phyloP scores from a whole-genome alignment of 2,888 invertebrate genomes.

The Brachynemurus nebulosus region DNA sequence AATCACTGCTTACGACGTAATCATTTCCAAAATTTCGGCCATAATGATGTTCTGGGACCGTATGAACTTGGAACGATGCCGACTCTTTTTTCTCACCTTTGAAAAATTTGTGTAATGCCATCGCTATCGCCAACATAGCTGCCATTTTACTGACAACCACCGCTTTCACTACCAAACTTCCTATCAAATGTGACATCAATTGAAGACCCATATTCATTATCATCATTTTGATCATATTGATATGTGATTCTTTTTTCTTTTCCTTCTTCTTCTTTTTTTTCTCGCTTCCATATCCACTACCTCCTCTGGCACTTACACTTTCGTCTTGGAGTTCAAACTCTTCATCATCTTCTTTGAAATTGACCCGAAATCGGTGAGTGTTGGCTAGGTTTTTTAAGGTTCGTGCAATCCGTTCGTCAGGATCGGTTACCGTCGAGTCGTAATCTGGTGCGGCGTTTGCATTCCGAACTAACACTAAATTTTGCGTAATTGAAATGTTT shows the following conservation, averaged over 20 bases:
- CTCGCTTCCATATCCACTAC: conserved; percentile 13
- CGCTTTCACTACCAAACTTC: conserved; percentile 58
- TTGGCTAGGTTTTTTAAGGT: conserved; percentile 46
- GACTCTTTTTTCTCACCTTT: conserved; percentile 46
- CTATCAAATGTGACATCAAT: conserved; percentile 49
- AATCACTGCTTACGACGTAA: too few relatives aligned
- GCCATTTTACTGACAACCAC: conserved; percentile 60
- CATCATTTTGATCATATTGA: conserved; percentile 25
- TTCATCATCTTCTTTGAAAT: conserved; percentile 30
- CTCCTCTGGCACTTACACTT: conserved; percentile 13
- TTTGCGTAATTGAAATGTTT: conserved; percentile 27
- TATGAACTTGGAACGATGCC: conserved; percentile 50
- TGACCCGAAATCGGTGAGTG: conserved; percentile 49
- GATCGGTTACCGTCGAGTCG: conserved; percentile 14
- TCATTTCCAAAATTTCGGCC: conserved; percentile 16
- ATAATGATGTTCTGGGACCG: conserved; percentile 40
- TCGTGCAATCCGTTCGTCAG: conserved; percentile 30
- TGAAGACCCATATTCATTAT: conserved; percentile 28
- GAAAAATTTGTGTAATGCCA: conserved; percentile 58
- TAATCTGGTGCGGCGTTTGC: conserved; percentile 12
- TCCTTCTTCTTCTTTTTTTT: conserved; percentile 18
- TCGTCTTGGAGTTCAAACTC: conserved; percentile 13
- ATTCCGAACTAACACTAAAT: conserved; percentile 17
- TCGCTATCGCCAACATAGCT: conserved; percentile 54
- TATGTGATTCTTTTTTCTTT: conserved; percentile 20